Conservation (phyloP, 2,888 invertebrate genomes). For the Leptogaster cylindrica region DNA sequence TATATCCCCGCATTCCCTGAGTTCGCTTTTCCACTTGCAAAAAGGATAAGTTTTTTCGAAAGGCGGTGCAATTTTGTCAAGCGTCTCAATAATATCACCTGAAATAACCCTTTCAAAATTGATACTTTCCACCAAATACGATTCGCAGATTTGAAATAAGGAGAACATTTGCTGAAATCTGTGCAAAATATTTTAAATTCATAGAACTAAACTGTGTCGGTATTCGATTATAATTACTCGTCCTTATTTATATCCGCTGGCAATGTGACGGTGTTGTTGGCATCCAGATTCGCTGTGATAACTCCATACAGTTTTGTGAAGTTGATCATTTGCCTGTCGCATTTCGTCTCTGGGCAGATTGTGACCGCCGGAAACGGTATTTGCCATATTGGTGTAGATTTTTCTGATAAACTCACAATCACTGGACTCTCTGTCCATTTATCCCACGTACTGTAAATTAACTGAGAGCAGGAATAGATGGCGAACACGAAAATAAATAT, state of each 20-base stretch:
- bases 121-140: conserved; percentile 51
- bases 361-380: conserved; percentile 49
- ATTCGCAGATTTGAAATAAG: conserved; percentile 16
- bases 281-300: background rate
- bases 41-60: conserved; percentile 24
- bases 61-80: background rate
- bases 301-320: background rate
- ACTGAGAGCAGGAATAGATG: conserved; percentile 64
- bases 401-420: conserved; percentile 71
- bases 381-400: conserved; percentile 62
- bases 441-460: conserved; percentile 67
- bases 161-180: background rate
- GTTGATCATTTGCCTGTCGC: background rate
- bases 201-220: too few relatives aligned
- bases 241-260: background rate
- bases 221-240: conserved; percentile 6
- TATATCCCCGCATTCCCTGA: background rate
- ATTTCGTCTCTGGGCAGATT: conserved; percentile 44
- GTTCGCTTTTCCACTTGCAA: conserved; percentile 31
- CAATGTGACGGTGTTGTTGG: background rate
- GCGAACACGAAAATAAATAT: conserved; percentile 64
- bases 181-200: background rate
- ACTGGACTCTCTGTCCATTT: conserved; percentile 71
- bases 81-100: background rate
- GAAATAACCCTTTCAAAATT: background rate